Percentiles rank a stretch among this genome's conserved stretches.
Conservation (phyloP, 2,888 invertebrate species). For the Pteria penguin region DNA sequence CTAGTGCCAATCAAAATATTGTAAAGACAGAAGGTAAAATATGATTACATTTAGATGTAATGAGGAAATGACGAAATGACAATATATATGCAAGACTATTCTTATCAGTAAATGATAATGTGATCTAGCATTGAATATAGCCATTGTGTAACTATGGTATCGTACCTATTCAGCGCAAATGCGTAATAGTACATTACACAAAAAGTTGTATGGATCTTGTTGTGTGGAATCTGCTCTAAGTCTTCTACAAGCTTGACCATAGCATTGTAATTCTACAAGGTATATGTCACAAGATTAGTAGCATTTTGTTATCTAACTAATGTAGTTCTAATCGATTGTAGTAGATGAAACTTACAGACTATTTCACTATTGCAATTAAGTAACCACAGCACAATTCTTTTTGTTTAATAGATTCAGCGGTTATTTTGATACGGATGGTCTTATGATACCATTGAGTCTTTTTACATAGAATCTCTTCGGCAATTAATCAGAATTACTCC, state of each 20-base stretch:
- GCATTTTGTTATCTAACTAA: too few species aligned
- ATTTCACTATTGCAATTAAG: too few species aligned
- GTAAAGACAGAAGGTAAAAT: too few species aligned
- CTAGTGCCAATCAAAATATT: too few species aligned
- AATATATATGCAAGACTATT: not conserved
- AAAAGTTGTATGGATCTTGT: slow-evolving; percentile 85
- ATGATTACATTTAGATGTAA: too few species aligned
- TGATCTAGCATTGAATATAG: not conserved
- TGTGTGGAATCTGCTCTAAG: slow-evolving; percentile 91
- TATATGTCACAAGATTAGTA: too few species aligned
- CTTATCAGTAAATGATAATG: not conserved
- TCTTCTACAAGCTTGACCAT: slow-evolving; percentile 98
- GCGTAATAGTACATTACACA: slow-evolving; percentile 96
- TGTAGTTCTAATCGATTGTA: too few species aligned
- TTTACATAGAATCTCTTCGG: not conserved
- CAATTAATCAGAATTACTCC: not conserved
- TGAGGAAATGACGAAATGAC: slow-evolving; percentile 7
- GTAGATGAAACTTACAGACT: too few species aligned
- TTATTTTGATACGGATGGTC: not conserved
- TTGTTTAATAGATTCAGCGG: too few species aligned
- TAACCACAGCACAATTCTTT: too few species aligned
- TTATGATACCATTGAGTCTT: not conserved
- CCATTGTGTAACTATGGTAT: not conserved
- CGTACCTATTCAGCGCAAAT: slow-evolving; percentile 94
- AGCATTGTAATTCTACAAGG: slow-evolving; percentile 92